Percentiles rank a stretch among this genome's conserved stretches.
These are phyloP conservation scores for Melanotus villosus DNA, from an alignment of 2,888 invertebrate species.

Conservation along the genomic window DNA sequence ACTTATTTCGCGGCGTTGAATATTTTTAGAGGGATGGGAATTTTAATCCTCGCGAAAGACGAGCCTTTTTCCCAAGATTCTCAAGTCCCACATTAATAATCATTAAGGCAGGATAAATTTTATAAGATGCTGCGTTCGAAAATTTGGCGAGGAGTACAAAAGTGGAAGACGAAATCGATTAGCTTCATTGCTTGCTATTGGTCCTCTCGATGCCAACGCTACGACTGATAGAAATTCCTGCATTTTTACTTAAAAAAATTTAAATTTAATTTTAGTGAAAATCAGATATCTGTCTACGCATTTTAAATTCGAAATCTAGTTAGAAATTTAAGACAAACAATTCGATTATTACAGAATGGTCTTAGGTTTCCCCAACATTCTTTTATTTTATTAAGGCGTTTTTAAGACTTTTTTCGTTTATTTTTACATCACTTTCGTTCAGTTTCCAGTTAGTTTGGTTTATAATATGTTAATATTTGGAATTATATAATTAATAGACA, in stretches of 20 bases:
- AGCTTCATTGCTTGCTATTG: constrained; percentile 8
- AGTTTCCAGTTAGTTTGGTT: too few relatives aligned
- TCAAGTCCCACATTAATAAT: constrained; percentile 32
- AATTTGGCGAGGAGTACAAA: constrained; percentile 21
- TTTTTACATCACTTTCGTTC: too few relatives aligned
- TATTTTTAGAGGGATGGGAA: constrained; percentile 11
- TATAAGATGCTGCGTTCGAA: constrained; percentile 23
- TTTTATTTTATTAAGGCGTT: too few relatives aligned
- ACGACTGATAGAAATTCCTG: background rate
- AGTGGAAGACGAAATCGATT: constrained; percentile 19
- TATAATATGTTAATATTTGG: too few relatives aligned
- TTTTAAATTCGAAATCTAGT: too few relatives aligned
- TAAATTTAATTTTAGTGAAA: background rate
- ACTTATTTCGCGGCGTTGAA: constrained; percentile 9
- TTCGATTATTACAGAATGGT: too few relatives aligned
- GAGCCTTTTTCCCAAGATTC: constrained; percentile 25
- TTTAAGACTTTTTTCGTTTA: too few relatives aligned
- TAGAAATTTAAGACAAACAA: too few relatives aligned
- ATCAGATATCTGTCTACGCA: background rate
- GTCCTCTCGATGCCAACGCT: background rate
- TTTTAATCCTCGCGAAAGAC: constrained; percentile 27
- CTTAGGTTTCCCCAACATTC: too few relatives aligned
- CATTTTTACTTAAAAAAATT: constrained; percentile 6
- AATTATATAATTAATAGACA: too few relatives aligned
- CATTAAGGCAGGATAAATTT: constrained; percentile 29